Evolutionary conservation across 1,140 invertebrate genomes (phyloP).

Genomic region (Musca domestica): DNA sequence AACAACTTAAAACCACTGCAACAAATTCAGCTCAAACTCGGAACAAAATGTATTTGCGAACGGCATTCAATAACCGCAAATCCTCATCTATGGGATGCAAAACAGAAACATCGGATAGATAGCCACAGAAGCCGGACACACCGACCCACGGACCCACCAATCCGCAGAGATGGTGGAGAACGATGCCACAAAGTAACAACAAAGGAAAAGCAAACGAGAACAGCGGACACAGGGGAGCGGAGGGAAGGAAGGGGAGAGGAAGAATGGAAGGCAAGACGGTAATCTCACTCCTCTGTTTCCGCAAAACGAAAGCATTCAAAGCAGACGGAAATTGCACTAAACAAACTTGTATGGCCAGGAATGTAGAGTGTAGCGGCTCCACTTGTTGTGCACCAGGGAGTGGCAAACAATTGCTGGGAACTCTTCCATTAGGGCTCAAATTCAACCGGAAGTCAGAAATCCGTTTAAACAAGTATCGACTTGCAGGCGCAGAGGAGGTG

Average conservation of each 20-base stretch:
- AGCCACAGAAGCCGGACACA: not conserved
- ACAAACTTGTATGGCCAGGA: not conserved
- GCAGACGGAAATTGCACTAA: not conserved
- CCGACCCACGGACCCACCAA: not conserved
- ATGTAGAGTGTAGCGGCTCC: no score
- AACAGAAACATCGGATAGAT: not conserved
- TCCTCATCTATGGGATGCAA: not conserved
- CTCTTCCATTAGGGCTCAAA: constrained; percentile 6
- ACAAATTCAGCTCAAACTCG: not conserved
- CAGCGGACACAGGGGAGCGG: not conserved
- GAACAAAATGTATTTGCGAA: constrained; percentile 2
- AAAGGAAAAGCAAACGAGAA: not conserved
- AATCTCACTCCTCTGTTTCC: no score
- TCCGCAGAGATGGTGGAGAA: no score
- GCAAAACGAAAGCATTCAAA: not conserved
- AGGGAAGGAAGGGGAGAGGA: not conserved
- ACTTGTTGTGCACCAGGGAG: not conserved
- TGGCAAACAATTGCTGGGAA: not conserved
- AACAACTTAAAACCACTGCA: constrained; percentile 11
- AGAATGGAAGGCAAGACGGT: not conserved
- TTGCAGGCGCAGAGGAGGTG: not conserved
- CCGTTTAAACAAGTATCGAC: not conserved
- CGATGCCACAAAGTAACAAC: no score
- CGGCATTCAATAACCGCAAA: constrained; percentile 13
- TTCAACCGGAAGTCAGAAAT: constrained; percentile 9